phyloP scores from a whole-genome alignment of 2,797 vertebrate genomes.

The Podarcis lilfordi region DNA sequence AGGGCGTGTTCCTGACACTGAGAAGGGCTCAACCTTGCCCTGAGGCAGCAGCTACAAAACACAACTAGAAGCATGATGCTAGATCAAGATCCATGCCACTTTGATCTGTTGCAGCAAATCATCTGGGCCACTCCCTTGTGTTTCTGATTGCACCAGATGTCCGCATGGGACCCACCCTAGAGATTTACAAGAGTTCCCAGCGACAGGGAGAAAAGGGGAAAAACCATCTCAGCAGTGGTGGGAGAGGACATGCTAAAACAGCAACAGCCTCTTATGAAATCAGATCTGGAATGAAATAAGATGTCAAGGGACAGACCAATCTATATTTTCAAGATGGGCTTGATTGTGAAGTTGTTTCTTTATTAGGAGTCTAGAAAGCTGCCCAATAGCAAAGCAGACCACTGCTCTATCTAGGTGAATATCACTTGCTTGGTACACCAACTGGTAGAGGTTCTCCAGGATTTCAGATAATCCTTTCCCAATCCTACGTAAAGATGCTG shows the following conservation, averaged over 20 bases:
- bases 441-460: background rate
- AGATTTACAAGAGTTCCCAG: background rate
- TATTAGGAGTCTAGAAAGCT: background rate
- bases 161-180: background rate
- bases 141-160: conserved; percentile 15
- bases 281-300: background rate
- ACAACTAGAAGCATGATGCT: background rate
- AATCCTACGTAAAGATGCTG: too few relatives aligned
- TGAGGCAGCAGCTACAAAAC: background rate
- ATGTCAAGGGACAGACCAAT: background rate
- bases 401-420: background rate
- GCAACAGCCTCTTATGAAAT: background rate
- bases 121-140: background rate
- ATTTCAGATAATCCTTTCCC: background rate
- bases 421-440: background rate
- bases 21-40: background rate
- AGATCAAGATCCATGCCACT: conserved; percentile 6
- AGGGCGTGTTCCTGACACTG: background rate
- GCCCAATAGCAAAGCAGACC: background rate
- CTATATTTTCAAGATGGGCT: background rate
- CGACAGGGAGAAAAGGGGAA: too few relatives aligned
- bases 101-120: conserved; percentile 22
- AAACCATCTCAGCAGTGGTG: background rate
- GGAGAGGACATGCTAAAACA: background rate
- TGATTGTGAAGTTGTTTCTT: background rate